A percentile compares a stretch with the other conserved stretches of the same genome.
Conservation (phyloP, 2,797 vertebrate species). For the Coreius guichenoti region DNA sequence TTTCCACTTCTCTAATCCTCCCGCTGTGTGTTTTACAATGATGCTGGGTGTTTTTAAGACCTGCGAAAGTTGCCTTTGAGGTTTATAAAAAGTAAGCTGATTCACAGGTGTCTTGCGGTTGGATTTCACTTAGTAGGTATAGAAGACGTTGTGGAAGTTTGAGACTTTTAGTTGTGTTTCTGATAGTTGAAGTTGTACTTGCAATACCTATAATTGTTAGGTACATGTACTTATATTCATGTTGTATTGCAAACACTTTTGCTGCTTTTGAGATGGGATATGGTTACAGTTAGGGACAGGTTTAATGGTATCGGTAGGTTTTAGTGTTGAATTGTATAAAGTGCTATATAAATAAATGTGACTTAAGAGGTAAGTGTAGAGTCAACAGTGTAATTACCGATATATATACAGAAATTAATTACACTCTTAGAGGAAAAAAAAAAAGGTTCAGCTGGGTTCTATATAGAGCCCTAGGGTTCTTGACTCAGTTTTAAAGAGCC, state of each 20-base stretch:
- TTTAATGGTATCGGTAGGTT: neutral
- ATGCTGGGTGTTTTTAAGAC: slow-evolving; percentile 53
- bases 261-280: neutral
- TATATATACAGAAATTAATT: neutral
- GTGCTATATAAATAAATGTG: neutral
- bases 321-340: neutral
- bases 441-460: neutral
- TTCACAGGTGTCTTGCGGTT: slow-evolving; percentile 41
- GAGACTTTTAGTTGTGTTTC: neutral
- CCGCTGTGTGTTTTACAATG: slow-evolving; percentile 55
- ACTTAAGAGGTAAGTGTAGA: neutral
- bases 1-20: slow-evolving; percentile 22
- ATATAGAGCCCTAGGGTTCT: neutral
- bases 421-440: neutral
- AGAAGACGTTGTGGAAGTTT: neutral
- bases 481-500: neutral
- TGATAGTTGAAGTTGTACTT: neutral
- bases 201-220: neutral
- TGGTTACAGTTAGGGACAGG: neutral
- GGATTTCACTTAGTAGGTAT: neutral
- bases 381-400: slow-evolving; percentile 1
- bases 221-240: neutral
- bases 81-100: slow-evolving; percentile 40
- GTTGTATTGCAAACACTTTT: neutral
- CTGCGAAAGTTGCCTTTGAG: slow-evolving; percentile 47